Percentiles rank a stretch among this genome's conserved stretches.
Evolutionary conservation across 2,888 invertebrate species (phyloP).

Genomic region (Morpho achilles): DNA sequence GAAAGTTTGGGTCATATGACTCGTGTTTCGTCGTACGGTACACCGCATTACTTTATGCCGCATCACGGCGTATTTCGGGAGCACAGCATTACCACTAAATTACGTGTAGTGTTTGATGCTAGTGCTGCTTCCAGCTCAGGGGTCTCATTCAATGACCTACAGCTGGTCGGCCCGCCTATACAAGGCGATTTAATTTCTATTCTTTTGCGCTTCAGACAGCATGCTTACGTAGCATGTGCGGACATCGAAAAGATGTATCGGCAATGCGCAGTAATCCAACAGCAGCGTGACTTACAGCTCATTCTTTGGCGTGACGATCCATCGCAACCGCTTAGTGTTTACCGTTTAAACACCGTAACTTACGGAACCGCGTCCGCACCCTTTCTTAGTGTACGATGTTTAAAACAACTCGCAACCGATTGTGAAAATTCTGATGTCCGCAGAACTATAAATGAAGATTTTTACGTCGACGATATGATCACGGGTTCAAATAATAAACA

Average conservation of each 20-base stretch:
- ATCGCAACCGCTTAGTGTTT: no score
- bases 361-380: no score
- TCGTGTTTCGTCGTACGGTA: background rate
- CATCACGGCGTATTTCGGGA: conserved; percentile 26
- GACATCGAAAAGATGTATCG: no score
- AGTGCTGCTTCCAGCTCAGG: conserved; percentile 19
- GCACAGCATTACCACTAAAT: conserved; percentile 1
- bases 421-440: conserved; percentile 25
- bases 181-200: conserved; percentile 31
- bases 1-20: conserved; percentile 25
- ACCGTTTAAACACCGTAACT: no score
- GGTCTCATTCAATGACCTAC: conserved; percentile 27
- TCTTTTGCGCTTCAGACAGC: conserved; percentile 32
- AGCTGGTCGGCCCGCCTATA: conserved; percentile 27
- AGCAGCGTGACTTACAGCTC: no score
- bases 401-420: conserved; percentile 37
- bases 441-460: conserved; percentile 19
- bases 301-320: no score
- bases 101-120: conserved; percentile 4
- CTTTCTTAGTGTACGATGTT: no score
- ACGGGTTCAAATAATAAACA: conserved; percentile 23
- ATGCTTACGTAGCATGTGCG: no score
- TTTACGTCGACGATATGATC: conserved; percentile 33
- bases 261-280: no score
- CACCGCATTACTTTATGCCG: conserved; percentile 24